These are phyloP conservation scores for Centruroides sculpturatus DNA, from an alignment of 1,140 invertebrate species.

Conservation along the genomic window DNA sequence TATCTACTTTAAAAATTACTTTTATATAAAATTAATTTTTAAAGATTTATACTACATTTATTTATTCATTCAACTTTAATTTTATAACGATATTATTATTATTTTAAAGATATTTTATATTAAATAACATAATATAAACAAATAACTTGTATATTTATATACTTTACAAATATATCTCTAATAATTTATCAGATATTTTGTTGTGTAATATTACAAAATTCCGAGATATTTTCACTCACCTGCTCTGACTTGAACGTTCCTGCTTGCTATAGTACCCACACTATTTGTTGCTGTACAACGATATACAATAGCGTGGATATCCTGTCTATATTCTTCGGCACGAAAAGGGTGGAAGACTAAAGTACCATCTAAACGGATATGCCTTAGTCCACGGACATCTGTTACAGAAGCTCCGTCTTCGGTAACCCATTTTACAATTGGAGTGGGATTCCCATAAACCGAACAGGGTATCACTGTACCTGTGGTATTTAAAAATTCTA, in stretches of 20 bases:
- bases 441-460: conserved; percentile 73
- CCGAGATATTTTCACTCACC: conserved; percentile 44
- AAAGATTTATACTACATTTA: too few species aligned
- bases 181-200: too few species aligned
- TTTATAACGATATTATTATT: too few species aligned
- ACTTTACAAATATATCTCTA: too few species aligned
- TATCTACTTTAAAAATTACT: too few species aligned
- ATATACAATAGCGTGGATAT: conserved; percentile 86
- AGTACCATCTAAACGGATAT: conserved; percentile 51
- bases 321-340: conserved; percentile 78
- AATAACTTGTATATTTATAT: too few species aligned
- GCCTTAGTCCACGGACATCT: conserved; percentile 14
- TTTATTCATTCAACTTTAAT: too few species aligned
- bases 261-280: conserved; percentile 74
- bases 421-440: conserved; percentile 75
- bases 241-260: conserved; percentile 83
- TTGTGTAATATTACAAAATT: too few species aligned
- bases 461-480: conserved; percentile 81
- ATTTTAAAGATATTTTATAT: too few species aligned
- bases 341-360: conserved; percentile 85
- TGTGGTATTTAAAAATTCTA: conserved; percentile 88
- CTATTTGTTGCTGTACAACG: conserved; percentile 76
- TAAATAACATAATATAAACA: too few species aligned
- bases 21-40: too few species aligned
- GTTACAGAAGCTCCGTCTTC: conserved; percentile 52